These are phyloP conservation scores for Trachelus troglodyta DNA, from an alignment of 2,888 invertebrate species.

Conservation along the genomic window DNA sequence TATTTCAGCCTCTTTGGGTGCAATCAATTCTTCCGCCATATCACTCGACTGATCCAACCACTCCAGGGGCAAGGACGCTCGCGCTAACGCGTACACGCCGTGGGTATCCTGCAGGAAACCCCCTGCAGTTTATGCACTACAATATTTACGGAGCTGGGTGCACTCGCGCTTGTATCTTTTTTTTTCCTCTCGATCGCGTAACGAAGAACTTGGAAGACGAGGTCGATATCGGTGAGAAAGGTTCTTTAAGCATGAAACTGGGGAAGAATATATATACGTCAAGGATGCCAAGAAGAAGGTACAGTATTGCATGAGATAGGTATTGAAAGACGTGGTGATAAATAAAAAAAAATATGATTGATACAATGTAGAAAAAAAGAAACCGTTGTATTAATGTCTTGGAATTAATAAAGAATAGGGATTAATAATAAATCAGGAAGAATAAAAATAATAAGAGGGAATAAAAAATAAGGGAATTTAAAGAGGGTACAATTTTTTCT, in stretches of 20 bases:
- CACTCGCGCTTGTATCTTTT: not conserved
- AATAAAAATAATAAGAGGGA: too few relatives aligned
- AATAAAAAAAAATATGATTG: too few relatives aligned
- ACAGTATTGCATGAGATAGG: too few relatives aligned
- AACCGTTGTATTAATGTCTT: too few relatives aligned
- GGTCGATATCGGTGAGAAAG: not conserved
- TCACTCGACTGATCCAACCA: conserved; percentile 39
- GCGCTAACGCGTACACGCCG: not conserved
- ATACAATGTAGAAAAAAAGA: too few relatives aligned
- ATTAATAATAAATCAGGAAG: too few relatives aligned
- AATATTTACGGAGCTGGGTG: conserved; percentile 49
- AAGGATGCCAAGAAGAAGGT: too few relatives aligned
- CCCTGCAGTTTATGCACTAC: conserved; percentile 44
- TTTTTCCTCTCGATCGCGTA: not conserved
- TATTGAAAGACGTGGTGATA: too few relatives aligned
- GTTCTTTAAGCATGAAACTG: not conserved
- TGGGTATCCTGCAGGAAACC: conserved; percentile 19
- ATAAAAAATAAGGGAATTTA: too few relatives aligned
- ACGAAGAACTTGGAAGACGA: not conserved
- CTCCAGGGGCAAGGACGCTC: conserved; percentile 49
- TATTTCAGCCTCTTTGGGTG: conserved; percentile 42
- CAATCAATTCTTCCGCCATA: conserved; percentile 59
- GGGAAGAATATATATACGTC: too few relatives aligned
- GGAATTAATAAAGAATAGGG: too few relatives aligned
- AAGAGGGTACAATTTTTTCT: too few relatives aligned